Conservation (phyloP, 2,888 invertebrate species). For the Galeruca laticollis region DNA sequence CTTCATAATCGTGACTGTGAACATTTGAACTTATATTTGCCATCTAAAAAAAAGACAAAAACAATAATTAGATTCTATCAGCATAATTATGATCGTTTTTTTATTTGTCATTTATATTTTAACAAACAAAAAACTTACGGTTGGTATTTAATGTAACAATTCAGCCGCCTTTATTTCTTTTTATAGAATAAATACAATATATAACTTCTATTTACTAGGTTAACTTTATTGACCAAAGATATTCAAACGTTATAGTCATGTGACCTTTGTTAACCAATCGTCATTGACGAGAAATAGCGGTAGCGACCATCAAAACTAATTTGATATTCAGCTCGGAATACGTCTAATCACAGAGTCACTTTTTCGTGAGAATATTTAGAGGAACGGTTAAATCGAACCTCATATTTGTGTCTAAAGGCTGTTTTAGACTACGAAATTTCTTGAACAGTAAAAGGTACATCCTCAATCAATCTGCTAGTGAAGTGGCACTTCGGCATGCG, state of each 20-base stretch:
- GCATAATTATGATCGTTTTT: neutral
- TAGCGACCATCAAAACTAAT: neutral
- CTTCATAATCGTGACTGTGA: constrained; percentile 37
- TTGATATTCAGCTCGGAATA: neutral
- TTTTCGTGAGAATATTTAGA: neutral
- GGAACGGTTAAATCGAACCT: too few relatives aligned
- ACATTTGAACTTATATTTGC: constrained; percentile 31
- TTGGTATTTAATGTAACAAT: neutral
- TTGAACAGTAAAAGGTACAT: too few relatives aligned
- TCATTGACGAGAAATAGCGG: neutral
- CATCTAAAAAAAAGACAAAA: constrained; percentile 40
- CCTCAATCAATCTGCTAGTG: too few relatives aligned
- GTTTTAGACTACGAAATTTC: too few relatives aligned
- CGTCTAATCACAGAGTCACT: neutral
- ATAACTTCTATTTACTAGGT: neutral
- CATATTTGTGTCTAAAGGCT: too few relatives aligned
- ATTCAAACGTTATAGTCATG: neutral
- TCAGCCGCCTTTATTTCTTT: neutral
- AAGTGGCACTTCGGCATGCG: too few relatives aligned
- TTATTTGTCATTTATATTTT: neutral
- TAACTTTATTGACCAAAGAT: neutral
- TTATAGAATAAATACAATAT: neutral
- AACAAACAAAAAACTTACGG: neutral
- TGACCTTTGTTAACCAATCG: neutral
- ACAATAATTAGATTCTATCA: neutral